Percentiles rank a stretch among this genome's conserved stretches.
These are phyloP conservation scores for Nemoura dubitans DNA, from an alignment of 2,888 invertebrate genomes.

Conservation along the genomic window DNA sequence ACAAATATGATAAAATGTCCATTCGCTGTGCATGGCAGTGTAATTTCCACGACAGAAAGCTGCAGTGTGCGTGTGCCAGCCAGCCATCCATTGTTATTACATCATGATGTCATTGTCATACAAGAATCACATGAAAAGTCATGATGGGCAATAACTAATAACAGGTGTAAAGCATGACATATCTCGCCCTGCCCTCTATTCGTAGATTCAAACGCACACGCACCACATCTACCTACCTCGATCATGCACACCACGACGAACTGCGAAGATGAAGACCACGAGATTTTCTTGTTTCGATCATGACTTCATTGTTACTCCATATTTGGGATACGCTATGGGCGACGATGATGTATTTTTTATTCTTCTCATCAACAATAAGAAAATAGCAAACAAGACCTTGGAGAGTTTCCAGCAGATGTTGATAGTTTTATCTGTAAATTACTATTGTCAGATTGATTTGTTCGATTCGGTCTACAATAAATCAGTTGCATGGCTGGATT, in stretches of 20 bases:
- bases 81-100: background rate
- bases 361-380: background rate
- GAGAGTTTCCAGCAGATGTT: background rate
- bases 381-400: slow-evolving; percentile 5
- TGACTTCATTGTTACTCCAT: slow-evolving; percentile 27
- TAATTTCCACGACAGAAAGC: background rate
- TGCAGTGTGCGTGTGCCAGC: background rate
- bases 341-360: background rate
- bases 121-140: background rate
- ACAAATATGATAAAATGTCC: background rate
- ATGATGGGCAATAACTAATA: slow-evolving; percentile 16
- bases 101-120: background rate
- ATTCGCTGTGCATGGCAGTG: too few relatives aligned
- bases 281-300: background rate
- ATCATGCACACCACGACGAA: background rate
- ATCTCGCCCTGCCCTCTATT: background rate
- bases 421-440: background rate
- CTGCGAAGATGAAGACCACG: background rate
- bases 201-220: background rate
- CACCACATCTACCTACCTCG: background rate
- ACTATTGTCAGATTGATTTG: slow-evolving; percentile 3
- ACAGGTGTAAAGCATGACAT: slow-evolving; percentile 19
- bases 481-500: background rate
- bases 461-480: background rate
- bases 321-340: slow-evolving; percentile 9